Conservation (phyloP, 1,140 invertebrate genomes). For the Galleria mellonella region DNA sequence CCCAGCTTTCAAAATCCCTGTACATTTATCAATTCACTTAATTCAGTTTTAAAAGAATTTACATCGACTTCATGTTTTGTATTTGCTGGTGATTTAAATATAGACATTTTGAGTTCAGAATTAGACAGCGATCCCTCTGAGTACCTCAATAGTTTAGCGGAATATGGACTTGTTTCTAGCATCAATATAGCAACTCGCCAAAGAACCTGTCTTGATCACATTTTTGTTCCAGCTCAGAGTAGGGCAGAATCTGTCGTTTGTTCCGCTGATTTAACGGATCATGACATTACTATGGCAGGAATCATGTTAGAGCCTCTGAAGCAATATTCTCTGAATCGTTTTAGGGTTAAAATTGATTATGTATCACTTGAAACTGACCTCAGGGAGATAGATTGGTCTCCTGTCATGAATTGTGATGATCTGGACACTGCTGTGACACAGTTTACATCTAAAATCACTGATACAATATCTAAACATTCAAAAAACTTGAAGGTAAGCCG, state of each 20-base stretch:
- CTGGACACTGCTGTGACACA: no score
- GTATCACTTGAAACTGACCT: no score
- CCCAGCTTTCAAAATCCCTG: not conserved
- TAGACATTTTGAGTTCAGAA: not conserved
- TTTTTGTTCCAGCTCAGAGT: not conserved
- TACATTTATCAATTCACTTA: not conserved
- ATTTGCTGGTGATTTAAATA: conserved; percentile 1
- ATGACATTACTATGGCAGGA: no score
- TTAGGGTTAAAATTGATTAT: no score
- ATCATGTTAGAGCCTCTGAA: no score
- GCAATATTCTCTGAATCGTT: no score
- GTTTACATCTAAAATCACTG: no score
- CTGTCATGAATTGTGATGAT: no score
- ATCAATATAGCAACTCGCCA: not conserved
- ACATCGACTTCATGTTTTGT: not conserved
- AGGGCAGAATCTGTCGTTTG: not conserved
- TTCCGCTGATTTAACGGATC: not conserved
- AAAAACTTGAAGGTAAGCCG: no score
- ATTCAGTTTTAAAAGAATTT: not conserved
- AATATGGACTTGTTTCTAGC: not conserved
- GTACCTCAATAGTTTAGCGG: not conserved
- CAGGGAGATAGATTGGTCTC: no score
- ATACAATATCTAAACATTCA: no score
- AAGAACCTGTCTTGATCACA: not conserved
- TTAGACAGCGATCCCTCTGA: not conserved